A percentile compares a stretch with the other conserved stretches of the same genome.
Conservation (phyloP, 2,797 vertebrate genomes). For the Ataeniobius toweri region DNA sequence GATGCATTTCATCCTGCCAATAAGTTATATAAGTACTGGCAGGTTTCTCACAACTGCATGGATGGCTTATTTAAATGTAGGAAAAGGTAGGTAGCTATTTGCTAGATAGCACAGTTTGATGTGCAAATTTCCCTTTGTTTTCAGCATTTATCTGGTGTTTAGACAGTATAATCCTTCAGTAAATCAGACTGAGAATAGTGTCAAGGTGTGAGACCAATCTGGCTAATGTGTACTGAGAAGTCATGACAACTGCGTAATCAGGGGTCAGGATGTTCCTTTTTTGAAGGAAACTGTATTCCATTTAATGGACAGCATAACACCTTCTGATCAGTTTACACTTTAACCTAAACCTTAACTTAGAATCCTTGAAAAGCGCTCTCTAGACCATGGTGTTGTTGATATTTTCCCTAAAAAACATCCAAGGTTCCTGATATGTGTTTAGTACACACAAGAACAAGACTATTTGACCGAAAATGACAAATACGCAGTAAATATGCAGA, state of each 20-base stretch:
- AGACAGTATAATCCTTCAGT: neutral
- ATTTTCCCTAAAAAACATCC: neutral
- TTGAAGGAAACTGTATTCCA: neutral
- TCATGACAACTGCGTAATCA: neutral
- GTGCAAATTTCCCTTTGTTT: neutral
- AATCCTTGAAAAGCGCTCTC: neutral
- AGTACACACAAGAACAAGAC: neutral
- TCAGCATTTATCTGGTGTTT: neutral
- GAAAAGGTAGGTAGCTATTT: neutral
- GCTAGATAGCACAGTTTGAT: neutral
- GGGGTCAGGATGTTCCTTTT: neutral
- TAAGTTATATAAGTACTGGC: neutral
- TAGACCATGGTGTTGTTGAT: neutral
- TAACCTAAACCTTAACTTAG: neutral
- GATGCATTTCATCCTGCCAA: neutral
- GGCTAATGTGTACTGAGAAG: neutral
- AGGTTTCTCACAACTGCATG: neutral
- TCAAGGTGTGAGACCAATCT: neutral
- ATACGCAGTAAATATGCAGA: neutral
- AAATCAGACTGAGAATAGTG: neutral
- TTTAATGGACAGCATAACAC: neutral
- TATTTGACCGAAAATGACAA: neutral
- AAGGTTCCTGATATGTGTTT: neutral
- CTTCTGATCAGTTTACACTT: conserved; percentile 1
- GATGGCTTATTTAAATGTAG: neutral